A percentile compares a stretch with the other conserved stretches of the same genome.
Conservation (phyloP, 2,888 invertebrate species). For the Merodon equestris region DNA sequence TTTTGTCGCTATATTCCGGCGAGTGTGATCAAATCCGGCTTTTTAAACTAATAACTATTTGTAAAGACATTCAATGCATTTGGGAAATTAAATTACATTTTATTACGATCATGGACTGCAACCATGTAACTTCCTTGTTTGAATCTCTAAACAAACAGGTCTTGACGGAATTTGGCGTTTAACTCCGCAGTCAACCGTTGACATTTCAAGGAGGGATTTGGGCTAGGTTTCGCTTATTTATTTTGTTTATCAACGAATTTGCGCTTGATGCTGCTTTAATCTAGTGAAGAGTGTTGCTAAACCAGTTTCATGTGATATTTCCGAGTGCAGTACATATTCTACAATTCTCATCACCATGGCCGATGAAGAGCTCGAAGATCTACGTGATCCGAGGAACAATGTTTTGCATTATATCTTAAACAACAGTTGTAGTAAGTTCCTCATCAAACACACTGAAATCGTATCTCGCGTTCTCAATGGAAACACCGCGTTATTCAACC, state of each 20-base stretch:
- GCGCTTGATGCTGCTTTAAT: no score
- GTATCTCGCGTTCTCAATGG: conserved; percentile 58
- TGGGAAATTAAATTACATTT: not conserved
- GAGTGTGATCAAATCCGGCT: conserved; percentile 77
- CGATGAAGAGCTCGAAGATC: conserved; percentile 8
- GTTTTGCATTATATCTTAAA: conserved; percentile 71
- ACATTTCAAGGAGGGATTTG: no score
- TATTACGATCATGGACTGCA: no score
- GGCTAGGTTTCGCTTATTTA: no score
- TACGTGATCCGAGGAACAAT: conserved; percentile 64
- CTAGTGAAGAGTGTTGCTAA: no score
- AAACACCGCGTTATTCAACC: conserved; percentile 55
- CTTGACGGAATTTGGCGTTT: no score
- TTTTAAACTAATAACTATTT: not conserved
- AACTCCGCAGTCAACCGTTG: no score
- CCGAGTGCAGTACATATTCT: no score
- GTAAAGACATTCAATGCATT: not conserved
- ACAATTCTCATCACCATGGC: not conserved
- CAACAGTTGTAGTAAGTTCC: conserved; percentile 70
- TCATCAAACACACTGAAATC: conserved; percentile 71
- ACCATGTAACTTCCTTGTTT: no score
- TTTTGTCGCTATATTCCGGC: conserved; percentile 92
- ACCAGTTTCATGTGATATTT: no score
- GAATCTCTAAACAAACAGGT: no score
- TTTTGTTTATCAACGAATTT: no score